Evolutionary conservation across 1,140 invertebrate genomes (phyloP), one percentile per base, ranked within the genome.

Genomic region (Chrysopa pallens): DNA sequence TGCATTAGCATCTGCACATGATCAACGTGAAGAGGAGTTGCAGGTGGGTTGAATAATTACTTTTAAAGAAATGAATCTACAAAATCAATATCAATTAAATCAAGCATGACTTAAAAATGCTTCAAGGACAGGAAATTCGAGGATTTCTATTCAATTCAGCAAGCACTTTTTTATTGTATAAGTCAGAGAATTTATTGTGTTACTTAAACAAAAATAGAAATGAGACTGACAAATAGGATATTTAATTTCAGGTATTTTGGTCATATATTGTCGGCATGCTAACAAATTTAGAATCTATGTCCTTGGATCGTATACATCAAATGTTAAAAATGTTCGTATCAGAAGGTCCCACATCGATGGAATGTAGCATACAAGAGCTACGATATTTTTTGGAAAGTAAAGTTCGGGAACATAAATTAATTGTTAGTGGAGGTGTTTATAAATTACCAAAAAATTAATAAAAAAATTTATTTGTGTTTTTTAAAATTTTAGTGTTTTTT

Each of bases 191-290:
- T n/a, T n/a, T n/a, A n/a, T n/a, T n/a, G n/a, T n/a, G n/a, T n/a
- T n/a, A n/a, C n/a, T n/a, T n/a, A n/a, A n/a, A n/a, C n/a, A n/a
- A n/a, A n/a, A n/a, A n/a, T n/a, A n/a, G n/a, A n/a, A n/a, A n/a
- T n/a, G n/a, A n/a, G n/a, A n/a, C n/a, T n/a, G n/a, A n/a, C n/a
- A n/a, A n/a, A n/a, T n/a, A n/a, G n/a, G n/a, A n/a, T n/a, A n/a
- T n/a, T n/a, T n/a, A n/a, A n/a, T 60, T 56, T 45, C 48, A 74
- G 65, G 84, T 89, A 8, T 91, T 91, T 53, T 96, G 91, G 91
- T 89, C 88, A 1, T 96, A 96, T 53, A 93, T 95, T 54, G 82
- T 92, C 31, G 91, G 90, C 7, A 95, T 97, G 90, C 62, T 97
- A 23, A 92, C 90, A 1, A 97, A 96, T 68, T 66, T 97, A 42